These are phyloP conservation scores for Hypocryptadius cinnamomeus DNA, from an alignment of 2,113 vertebrate species.

Conservation along the genomic window DNA sequence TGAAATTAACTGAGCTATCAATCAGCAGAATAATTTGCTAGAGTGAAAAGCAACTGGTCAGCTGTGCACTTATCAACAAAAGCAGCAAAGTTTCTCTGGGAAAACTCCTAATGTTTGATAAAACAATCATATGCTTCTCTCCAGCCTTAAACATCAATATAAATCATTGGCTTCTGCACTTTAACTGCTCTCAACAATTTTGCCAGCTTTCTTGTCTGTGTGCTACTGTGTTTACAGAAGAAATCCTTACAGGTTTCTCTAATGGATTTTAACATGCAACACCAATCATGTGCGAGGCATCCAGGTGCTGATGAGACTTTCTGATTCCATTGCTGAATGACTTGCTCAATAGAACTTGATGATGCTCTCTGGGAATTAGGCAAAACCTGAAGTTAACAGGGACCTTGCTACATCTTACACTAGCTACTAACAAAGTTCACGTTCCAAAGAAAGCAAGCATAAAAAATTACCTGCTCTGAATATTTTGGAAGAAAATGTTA, in stretches of 20 bases:
- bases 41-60: conserved; percentile 29
- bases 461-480: background rate
- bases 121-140: background rate
- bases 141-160: background rate
- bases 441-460: background rate
- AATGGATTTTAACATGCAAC: background rate
- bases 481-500: background rate
- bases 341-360: background rate
- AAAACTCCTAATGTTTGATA: background rate
- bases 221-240: background rate
- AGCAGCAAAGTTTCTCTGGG: background rate
- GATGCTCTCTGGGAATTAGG: background rate
- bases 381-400: background rate
- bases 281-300: background rate
- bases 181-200: background rate
- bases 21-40: conserved; percentile 38
- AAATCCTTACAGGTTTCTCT: background rate
- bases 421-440: background rate
- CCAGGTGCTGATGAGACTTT: background rate
- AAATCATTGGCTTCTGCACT: background rate
- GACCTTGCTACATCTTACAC: background rate
- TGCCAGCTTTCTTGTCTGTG: background rate
- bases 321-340: background rate
- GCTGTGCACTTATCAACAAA: conserved; percentile 21
- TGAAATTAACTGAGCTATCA: conserved; percentile 51